Conservation (phyloP, 2,888 invertebrate genomes). For the Idaea straminata region DNA sequence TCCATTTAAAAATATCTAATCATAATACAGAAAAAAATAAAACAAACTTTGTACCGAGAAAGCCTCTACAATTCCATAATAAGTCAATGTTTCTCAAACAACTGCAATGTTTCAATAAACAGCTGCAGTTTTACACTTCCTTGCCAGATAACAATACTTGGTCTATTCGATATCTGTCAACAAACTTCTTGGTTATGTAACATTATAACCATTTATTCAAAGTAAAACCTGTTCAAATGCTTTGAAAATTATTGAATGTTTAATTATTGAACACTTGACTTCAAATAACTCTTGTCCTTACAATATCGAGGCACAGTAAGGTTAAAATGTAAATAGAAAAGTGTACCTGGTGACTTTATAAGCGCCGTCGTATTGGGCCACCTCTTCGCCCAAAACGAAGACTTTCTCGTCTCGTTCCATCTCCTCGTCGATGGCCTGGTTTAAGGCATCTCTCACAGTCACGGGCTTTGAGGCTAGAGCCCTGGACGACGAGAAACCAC, state of each 20-base stretch:
- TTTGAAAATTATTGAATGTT: not conserved
- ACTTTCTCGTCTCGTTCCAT: conserved; percentile 95
- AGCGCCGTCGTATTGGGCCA: conserved; percentile 99
- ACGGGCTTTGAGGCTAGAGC: conserved; percentile 82
- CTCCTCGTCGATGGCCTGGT: conserved; percentile 98
- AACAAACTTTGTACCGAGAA: not conserved
- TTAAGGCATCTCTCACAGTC: conserved; percentile 98
- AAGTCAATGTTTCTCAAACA: not conserved
- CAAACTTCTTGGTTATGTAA: conserved; percentile 63
- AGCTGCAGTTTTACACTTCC: conserved; percentile 3
- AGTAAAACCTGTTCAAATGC: not conserved
- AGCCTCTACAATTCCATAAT: not conserved
- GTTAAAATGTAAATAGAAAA: conserved; percentile 25
- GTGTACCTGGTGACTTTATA: conserved; percentile 91
- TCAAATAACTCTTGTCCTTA: conserved; percentile 1
- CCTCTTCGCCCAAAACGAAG: conserved; percentile 97
- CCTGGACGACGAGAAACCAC: conserved; percentile 67
- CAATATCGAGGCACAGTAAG: conserved; percentile 10
- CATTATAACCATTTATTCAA: conserved; percentile 21
- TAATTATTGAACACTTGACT: conserved; percentile 8
- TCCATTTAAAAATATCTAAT: no score
- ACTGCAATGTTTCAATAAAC: conserved; percentile 8
- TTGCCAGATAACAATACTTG: conserved; percentile 6
- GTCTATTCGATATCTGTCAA: conserved; percentile 43
- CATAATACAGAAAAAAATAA: not conserved